Percentiles rank a stretch among this genome's conserved stretches.
Conservation (phyloP, 2,797 vertebrate genomes). For the Myripristis murdjan region DNA sequence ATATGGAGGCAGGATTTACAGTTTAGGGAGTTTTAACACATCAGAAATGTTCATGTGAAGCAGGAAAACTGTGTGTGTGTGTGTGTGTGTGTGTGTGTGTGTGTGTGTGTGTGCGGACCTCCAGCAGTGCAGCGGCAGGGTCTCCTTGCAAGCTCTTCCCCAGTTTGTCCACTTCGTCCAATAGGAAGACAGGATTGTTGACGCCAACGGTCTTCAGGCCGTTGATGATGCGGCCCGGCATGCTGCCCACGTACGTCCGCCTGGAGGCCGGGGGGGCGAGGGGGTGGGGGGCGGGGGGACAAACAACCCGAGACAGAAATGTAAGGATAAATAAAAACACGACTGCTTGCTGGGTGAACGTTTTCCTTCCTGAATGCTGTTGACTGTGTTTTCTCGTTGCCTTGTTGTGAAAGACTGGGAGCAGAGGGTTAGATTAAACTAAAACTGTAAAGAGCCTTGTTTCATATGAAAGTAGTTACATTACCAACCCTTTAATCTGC, state of each 20-base stretch:
- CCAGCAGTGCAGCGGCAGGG: constrained; percentile 95
- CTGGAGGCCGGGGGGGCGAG: constrained; percentile 72
- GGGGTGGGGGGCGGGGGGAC: neutral
- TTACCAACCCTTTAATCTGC: no score
- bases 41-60: no score
- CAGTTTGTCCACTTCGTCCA: constrained; percentile 98
- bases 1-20: no score
- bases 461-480: no score
- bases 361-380: no score
- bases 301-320: neutral
- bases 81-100: neutral
- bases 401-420: no score
- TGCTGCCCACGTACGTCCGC: constrained; percentile 97
- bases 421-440: no score
- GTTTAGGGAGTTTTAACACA: no score
- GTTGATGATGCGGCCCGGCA: constrained; percentile 98
- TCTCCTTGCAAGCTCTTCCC: constrained; percentile 97
- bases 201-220: constrained; percentile 94
- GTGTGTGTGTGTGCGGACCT: constrained; percentile 83
- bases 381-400: no score
- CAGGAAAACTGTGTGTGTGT: constrained; percentile 11
- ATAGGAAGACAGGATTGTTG: constrained; percentile 96
- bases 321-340: no score
- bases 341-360: no score
- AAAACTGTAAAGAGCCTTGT: no score